Conservation (phyloP, 2,113 vertebrate species). For the Gnathonemus longibarbis region DNA sequence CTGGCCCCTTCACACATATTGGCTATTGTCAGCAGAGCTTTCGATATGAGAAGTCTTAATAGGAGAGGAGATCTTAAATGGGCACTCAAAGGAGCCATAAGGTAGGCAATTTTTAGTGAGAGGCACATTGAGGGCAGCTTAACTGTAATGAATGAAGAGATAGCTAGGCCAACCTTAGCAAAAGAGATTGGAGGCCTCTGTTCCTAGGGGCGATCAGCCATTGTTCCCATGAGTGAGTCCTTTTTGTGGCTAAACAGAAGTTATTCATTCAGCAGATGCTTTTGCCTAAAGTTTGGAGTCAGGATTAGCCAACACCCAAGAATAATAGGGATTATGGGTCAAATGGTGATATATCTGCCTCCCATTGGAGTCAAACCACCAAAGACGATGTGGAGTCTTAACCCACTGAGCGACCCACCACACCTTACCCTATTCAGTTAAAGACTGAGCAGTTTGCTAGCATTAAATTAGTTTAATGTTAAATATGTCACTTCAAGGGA, state of each 20-base stretch:
- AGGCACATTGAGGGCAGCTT: neutral
- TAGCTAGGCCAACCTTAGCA: neutral
- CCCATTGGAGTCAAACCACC: neutral
- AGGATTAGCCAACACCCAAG: neutral
- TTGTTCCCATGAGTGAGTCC: neutral
- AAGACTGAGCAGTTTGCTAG: neutral
- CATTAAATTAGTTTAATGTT: neutral
- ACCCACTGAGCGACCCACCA: neutral
- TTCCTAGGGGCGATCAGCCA: neutral
- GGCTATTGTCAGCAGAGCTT: neutral
- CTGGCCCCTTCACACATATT: neutral
- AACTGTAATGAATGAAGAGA: neutral
- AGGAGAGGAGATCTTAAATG: neutral
- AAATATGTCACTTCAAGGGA: neutral
- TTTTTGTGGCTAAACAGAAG: neutral
- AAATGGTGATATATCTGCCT: neutral
- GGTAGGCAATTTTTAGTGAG: neutral
- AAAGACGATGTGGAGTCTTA: neutral
- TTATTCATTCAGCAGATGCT: neutral
- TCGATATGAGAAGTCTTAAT: neutral
- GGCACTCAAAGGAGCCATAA: neutral
- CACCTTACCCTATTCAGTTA: neutral
- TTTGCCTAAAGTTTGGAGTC: neutral
- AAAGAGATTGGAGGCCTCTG: neutral
- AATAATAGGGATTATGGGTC: neutral